Percentiles rank a stretch among this genome's conserved stretches.
phyloP scores from a whole-genome alignment of 2,113 vertebrate genomes.

The Plectropomus leopardus region DNA sequence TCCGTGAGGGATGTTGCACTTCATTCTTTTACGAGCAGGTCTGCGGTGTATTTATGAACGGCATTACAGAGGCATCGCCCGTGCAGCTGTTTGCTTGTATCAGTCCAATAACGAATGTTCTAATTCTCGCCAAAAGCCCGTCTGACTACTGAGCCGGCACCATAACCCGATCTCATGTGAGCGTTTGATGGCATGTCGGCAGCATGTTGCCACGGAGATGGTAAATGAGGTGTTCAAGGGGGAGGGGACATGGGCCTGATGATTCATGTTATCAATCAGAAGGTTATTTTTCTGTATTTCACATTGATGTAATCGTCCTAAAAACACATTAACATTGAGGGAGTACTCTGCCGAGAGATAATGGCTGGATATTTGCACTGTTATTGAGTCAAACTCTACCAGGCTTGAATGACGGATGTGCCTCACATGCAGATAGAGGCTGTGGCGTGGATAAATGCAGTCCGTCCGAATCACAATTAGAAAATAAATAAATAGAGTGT shows the following conservation, averaged over 20 bases:
- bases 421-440: constrained; percentile 52
- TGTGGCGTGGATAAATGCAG: constrained; percentile 58
- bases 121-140: constrained; percentile 33
- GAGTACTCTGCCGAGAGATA: constrained; percentile 73
- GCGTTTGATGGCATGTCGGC: constrained; percentile 57
- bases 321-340: constrained; percentile 85
- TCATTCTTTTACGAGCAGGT: constrained; percentile 37
- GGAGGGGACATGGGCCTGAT: constrained; percentile 61
- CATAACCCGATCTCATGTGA: constrained; percentile 22
- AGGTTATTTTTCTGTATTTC: constrained; percentile 82
- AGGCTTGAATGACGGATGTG: constrained; percentile 81
- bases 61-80: constrained; percentile 59
- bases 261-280: constrained; percentile 82
- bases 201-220: constrained; percentile 46
- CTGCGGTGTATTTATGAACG: constrained; percentile 71
- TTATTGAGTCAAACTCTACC: constrained; percentile 74
- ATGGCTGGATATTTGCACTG: constrained; percentile 75
- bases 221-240: constrained; percentile 76
- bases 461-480: constrained; percentile 67
- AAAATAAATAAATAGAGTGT: constrained; percentile 77
- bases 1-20: constrained; percentile 55
- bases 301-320: constrained; percentile 82
- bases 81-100: constrained; percentile 73
- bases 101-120: constrained; percentile 64
- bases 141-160: constrained; percentile 35